A percentile compares a stretch with the other conserved stretches of the same genome.
phyloP scores from a whole-genome alignment of 2,888 invertebrate genomes.

The Caenorhabditis drosophilae region DNA sequence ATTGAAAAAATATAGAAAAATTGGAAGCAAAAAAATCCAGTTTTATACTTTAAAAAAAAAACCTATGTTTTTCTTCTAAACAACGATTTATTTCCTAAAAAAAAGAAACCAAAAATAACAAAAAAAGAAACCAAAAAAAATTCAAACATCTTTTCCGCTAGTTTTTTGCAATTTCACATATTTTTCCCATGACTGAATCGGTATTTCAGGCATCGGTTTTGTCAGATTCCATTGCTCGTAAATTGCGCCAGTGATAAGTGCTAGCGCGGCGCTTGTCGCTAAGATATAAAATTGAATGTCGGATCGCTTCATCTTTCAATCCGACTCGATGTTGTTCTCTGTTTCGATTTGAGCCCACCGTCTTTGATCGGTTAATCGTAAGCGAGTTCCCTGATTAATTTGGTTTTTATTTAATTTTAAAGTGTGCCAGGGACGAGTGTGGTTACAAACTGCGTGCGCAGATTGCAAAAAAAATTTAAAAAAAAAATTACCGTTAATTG shows the following conservation, averaged over 20 bases:
- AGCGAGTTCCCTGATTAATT: conserved; percentile 40
- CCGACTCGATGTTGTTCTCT: conserved; percentile 39
- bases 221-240: conserved; percentile 40
- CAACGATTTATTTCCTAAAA: background rate
- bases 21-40: background rate
- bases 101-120: conserved; percentile 2
- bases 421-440: too few species aligned
- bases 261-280: conserved; percentile 30
- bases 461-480: background rate
- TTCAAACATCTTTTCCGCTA: conserved; percentile 38
- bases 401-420: too few species aligned
- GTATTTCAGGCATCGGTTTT: conserved; percentile 48
- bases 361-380: conserved; percentile 44
- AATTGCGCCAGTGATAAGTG: conserved; percentile 30
- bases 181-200: conserved; percentile 56
- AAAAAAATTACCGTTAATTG: conserved; percentile 35
- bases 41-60: conserved; percentile 1
- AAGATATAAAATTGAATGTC: conserved; percentile 41
- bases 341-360: conserved; percentile 41
- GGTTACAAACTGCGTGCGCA: too few species aligned
- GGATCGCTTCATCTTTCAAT: conserved; percentile 44
- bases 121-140: conserved; percentile 1
- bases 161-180: conserved; percentile 48
- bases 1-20: background rate
- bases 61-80: too few species aligned